Evolutionary conservation across 2,888 invertebrate species (phyloP), one percentile per base, ranked within the genome.

Genomic region (Parthenolecanium corni): DNA sequence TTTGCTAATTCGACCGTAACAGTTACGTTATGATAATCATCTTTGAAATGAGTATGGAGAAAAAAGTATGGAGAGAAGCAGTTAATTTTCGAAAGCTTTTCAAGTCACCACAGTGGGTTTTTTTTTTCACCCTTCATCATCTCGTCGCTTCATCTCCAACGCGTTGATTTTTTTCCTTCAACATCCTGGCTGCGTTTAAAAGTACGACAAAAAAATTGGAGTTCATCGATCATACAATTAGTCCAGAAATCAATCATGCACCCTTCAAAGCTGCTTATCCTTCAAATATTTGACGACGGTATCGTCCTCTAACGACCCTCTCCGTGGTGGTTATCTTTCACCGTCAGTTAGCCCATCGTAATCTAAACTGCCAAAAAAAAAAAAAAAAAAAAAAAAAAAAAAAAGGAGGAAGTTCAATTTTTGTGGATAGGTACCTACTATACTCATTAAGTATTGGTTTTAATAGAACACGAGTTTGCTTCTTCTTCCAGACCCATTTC

Each of bases 181-280:
- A 3, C 18, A 42, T 42, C 18, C 44, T 3, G 44, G 44, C 14
- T 14, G n/a, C 14, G 18, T 14, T 42, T 16, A 57, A 51, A 25
- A 52, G 25, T 36, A 12, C 23, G 31, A 52, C 51, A 38, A 46
- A 46, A 49, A 61, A 51, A 61, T 49, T 49, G 23, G 38, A 51
- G 47, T 49, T 51, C 61, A 61, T 61, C 61, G 61, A 61, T 61
- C 61, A 61, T 51, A 61, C 61, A 61, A 61, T 61, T 61, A 61
- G 61, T 61, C 61, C 38, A 38, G 51, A 61, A 49, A 61, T 61
- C 49, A 61, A 61, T 61, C 61, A 61, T 61, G 61, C 61, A 61
- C 61, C 61, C 61, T 61, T 61, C 61, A 61, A 61, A 61, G 38
- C 51, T 61, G 23, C 24, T 47, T 61, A 61, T 61, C 49, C 61